phyloP scores from a whole-genome alignment of 2,797 vertebrate genomes.

The Gallinago solitaria region DNA sequence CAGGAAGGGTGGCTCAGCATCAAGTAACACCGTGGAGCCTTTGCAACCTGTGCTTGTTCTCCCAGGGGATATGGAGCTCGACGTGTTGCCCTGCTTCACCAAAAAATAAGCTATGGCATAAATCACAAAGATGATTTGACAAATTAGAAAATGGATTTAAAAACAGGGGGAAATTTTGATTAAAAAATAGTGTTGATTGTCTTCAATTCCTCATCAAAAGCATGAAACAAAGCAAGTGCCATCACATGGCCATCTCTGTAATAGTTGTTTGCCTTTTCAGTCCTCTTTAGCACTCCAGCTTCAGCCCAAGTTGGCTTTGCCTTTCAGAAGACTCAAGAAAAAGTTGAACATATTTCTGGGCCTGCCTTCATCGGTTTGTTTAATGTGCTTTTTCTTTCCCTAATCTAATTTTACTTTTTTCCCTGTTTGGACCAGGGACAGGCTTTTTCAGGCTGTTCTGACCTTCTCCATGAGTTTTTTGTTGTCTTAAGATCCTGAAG shows the following conservation, averaged over 20 bases:
- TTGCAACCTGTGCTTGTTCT: background rate
- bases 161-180: background rate
- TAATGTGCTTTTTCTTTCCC: background rate
- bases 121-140: background rate
- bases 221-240: background rate
- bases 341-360: background rate
- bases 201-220: background rate
- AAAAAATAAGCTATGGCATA: background rate
- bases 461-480: background rate
- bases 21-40: background rate
- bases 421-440: background rate
- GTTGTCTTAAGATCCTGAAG: background rate
- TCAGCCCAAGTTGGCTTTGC: background rate
- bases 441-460: background rate
- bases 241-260: background rate
- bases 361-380: background rate
- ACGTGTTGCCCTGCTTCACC: background rate
- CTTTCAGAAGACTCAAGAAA: background rate
- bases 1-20: background rate
- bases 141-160: background rate
- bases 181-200: background rate
- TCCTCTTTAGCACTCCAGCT: background rate
- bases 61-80: fast-evolving
- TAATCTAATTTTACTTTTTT: background rate
- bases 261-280: background rate